phyloP scores from a whole-genome alignment of 2,888 invertebrate species.

The Coelogynopora nodosa region DNA sequence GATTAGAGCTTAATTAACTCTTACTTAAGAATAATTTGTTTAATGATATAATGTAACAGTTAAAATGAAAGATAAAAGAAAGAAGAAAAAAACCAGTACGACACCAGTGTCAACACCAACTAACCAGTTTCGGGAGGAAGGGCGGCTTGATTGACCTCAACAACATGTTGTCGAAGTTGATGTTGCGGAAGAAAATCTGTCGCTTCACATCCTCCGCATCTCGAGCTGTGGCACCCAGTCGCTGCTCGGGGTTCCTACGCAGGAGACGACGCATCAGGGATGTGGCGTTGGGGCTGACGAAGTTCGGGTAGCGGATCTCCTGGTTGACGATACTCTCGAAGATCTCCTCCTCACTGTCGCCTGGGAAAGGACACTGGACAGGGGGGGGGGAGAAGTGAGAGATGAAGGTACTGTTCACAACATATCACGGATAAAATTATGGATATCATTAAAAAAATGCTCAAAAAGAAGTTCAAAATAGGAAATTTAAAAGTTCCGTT shows the following conservation, averaged over 20 bases:
- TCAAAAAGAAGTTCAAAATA: too few relatives aligned
- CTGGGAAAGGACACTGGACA: slow-evolving; percentile 59
- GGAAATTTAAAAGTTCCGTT: too few relatives aligned
- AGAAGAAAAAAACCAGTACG: too few relatives aligned
- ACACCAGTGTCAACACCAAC: too few relatives aligned
- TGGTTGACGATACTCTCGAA: slow-evolving; percentile 99
- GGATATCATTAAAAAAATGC: too few relatives aligned
- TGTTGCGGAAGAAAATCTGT: slow-evolving; percentile 83
- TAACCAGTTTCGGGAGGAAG: slow-evolving; percentile 94
- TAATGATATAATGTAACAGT: too few relatives aligned
- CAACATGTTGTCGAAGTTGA: slow-evolving; percentile 69
- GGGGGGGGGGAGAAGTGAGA: background rate
- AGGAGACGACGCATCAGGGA: slow-evolving; percentile 96
- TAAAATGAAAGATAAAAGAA: too few relatives aligned
- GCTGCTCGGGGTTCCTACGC: slow-evolving; percentile 91
- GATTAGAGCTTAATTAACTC: too few relatives aligned
- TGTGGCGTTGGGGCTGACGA: slow-evolving; percentile 91
- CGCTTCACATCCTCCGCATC: slow-evolving; percentile 99
- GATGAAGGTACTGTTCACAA: too few relatives aligned
- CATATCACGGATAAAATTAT: too few relatives aligned
- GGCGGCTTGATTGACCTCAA: slow-evolving; percentile 89
- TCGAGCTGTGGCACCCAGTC: slow-evolving; percentile 92
- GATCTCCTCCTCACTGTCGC: slow-evolving; percentile 93
- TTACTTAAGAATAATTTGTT: too few relatives aligned
- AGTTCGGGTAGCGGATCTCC: slow-evolving; percentile 96